These are phyloP conservation scores for Ochotona curzoniae DNA, from an alignment of 2,113 vertebrate genomes.

Conservation along the genomic window DNA sequence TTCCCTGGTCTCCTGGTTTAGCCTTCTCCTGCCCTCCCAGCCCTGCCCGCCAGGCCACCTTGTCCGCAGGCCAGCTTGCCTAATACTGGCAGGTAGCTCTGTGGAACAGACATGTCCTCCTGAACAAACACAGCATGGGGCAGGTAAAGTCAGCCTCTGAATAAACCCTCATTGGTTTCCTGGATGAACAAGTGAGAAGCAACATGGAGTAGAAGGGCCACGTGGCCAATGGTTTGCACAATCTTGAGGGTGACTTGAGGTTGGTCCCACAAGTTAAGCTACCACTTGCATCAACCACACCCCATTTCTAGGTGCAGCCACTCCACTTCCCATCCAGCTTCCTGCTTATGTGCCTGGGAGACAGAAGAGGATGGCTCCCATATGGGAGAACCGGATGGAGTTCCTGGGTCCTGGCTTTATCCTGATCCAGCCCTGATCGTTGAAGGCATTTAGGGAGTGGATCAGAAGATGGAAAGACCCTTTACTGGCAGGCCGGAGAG, in stretches of 20 bases:
- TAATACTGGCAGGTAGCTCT: not conserved
- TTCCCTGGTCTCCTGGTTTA: not conserved
- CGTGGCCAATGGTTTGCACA: not conserved
- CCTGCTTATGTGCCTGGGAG: too few relatives aligned
- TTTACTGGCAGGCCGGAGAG: not conserved
- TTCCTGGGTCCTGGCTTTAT: too few relatives aligned
- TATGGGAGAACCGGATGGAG: too few relatives aligned
- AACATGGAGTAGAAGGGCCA: not conserved
- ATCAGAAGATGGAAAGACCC: not conserved
- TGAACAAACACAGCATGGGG: not conserved
- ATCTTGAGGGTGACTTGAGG: not conserved
- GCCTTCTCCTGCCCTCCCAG: not conserved
- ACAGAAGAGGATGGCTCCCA: too few relatives aligned
- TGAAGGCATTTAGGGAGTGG: too few relatives aligned
- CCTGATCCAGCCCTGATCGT: too few relatives aligned
- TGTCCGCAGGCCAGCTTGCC: not conserved
- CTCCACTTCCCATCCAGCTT: too few relatives aligned
- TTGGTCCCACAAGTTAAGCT: too few relatives aligned
- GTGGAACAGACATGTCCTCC: not conserved
- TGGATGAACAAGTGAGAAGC: not conserved
- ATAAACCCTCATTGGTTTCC: not conserved
- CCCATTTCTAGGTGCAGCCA: too few relatives aligned
- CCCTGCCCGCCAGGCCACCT: not conserved
- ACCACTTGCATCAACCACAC: too few relatives aligned
- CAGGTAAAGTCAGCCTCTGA: not conserved